A percentile compares a stretch with the other conserved stretches of the same genome.
Conservation (phyloP, 1,140 invertebrate species). For the Drosophila nigromelanica region DNA sequence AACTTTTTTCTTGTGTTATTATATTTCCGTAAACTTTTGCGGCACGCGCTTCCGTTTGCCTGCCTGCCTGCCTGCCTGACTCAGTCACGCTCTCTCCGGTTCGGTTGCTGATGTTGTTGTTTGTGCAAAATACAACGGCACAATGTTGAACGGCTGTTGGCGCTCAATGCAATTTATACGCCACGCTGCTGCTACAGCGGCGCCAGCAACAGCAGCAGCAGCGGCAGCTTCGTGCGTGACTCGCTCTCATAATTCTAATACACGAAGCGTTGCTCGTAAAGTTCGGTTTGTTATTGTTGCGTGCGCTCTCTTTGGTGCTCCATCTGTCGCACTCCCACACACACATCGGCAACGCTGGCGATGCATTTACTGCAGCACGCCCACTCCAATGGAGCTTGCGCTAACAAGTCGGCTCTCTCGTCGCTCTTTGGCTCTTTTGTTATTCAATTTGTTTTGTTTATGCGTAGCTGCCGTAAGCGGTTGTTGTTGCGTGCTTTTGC, state of each 20-base stretch:
- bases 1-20: constrained; percentile 54
- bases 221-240: constrained; percentile 58
- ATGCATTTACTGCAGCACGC: constrained; percentile 40
- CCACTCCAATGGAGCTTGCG: constrained; percentile 43
- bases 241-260: constrained; percentile 66
- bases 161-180: constrained; percentile 66
- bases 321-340: constrained; percentile 1
- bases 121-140: constrained; percentile 58
- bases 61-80: constrained; percentile 14
- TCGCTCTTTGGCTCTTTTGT: constrained; percentile 20
- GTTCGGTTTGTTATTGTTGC: constrained; percentile 70
- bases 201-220: constrained; percentile 17
- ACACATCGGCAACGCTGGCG: background rate
- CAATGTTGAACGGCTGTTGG: constrained; percentile 55
- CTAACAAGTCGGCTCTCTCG: constrained; percentile 5
- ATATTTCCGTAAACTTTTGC: constrained; percentile 81
- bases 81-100: constrained; percentile 27
- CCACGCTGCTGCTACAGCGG: constrained; percentile 21
- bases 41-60: constrained; percentile 69
- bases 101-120: constrained; percentile 49
- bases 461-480: constrained; percentile 24
- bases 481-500: constrained; percentile 23
- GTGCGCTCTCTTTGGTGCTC: constrained; percentile 6
- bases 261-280: constrained; percentile 51
- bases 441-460: constrained; percentile 49